These are phyloP conservation scores for Limnothrissa miodon DNA, from an alignment of 2,113 vertebrate species.

Conservation along the genomic window DNA sequence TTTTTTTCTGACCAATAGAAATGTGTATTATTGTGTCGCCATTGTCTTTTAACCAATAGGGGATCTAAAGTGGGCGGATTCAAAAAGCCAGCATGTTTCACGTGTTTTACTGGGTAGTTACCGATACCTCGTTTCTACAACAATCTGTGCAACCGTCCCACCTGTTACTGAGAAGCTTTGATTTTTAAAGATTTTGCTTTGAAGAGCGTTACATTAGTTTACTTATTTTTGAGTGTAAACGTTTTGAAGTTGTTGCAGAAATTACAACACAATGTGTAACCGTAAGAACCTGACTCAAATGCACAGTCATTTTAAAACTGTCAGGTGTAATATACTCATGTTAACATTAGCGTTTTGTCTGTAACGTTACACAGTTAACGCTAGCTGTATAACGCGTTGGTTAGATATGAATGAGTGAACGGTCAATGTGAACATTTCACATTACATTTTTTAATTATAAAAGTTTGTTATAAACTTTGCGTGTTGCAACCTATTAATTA, in stretches of 20 bases:
- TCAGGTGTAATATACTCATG: neutral
- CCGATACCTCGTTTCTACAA: conserved; percentile 10
- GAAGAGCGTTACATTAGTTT: neutral
- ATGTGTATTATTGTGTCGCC: neutral
- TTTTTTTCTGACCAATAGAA: neutral
- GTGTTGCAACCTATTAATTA: neutral
- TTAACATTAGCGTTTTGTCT: neutral
- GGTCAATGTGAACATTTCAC: neutral
- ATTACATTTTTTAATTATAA: too few species aligned
- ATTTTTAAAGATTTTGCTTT: neutral
- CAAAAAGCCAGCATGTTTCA: neutral
- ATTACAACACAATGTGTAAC: neutral
- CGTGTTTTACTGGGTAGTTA: neutral
- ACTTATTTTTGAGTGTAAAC: neutral
- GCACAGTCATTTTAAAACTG: neutral
- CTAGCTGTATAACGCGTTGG: neutral
- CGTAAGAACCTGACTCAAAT: neutral
- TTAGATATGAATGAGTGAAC: neutral
- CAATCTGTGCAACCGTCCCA: neutral
- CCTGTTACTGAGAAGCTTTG: conserved; percentile 11
- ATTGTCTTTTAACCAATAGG: conserved; percentile 40
- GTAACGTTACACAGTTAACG: neutral
- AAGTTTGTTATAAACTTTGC: neutral
- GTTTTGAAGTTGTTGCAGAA: neutral
- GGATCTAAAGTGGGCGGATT: conserved; percentile 25